Evolutionary conservation across 2,797 vertebrate species (phyloP), one percentile per base, ranked within the genome.

Genomic region (Sphaeramia orbicularis): DNA sequence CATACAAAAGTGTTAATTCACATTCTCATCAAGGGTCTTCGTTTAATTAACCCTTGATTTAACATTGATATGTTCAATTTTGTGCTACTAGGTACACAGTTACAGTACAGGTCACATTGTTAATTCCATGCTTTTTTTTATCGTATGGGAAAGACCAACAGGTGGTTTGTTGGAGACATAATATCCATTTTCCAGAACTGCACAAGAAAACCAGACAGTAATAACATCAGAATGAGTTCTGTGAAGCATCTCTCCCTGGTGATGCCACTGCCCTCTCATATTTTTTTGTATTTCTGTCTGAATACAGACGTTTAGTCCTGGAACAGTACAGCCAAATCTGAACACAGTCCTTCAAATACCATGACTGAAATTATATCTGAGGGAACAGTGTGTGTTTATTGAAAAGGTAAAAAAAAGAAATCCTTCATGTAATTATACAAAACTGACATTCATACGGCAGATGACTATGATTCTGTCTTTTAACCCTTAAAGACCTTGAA

Each of bases 1-100:
- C 57, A 15, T 43, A 40, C 30, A 68, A 65, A 83, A 73, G 30
- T 40, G 11, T 15, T 1, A 32, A 9, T 16, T 51, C 15, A 71
- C 43, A 49, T 50, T 56, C n/a, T n/a, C n/a, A 27, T 50, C 19
- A 51, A 43, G 7, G 37, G 41, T 71, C 15, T 62, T 12, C 8
- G 4, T 13, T 58, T 47, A 57, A 12, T 10, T 37, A 15, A 15
- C 32, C 1, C 0, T 1, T 16, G 7, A 41, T 24, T 53, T 19
- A 61, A 57, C 30, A 47, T 40, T 10, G 12, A 51, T 19, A 11
- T 49, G 24, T 52, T 43, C 62, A 4, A 45, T 61, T 65, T 71
- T 44, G 4, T 69, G 21, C 30, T 41, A 47, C 55, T 40, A 30
- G 65, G 44, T 14, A 78, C 30, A 76, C 2, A 2, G 8, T 62